A percentile compares a stretch with the other conserved stretches of the same genome.
Conservation (phyloP, 2,888 invertebrate genomes). For the Stenichneumon culpator region DNA sequence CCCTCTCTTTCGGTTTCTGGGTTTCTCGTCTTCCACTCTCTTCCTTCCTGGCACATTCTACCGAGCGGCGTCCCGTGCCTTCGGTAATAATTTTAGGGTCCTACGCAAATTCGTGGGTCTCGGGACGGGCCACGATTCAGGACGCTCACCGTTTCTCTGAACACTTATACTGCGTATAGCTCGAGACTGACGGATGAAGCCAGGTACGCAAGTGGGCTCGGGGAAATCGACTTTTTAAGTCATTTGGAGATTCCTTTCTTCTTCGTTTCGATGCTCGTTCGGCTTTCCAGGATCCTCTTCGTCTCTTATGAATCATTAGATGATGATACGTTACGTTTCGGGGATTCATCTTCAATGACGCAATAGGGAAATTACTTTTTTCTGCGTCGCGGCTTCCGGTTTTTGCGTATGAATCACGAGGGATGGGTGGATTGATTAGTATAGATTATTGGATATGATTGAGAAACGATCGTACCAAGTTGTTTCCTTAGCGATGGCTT, state of each 20-base stretch:
- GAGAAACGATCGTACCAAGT: too few species aligned
- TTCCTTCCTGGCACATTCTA: constrained; percentile 26
- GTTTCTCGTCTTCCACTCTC: constrained; percentile 40
- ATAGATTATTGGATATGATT: neutral
- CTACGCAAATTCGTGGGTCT: constrained; percentile 74
- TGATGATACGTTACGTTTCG: too few species aligned
- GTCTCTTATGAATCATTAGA: neutral
- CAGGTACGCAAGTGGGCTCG: constrained; percentile 52
- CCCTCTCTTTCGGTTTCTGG: constrained; percentile 51
- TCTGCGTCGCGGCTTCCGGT: too few species aligned
- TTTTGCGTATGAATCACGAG: too few species aligned
- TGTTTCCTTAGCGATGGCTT: neutral
- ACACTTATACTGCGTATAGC: neutral
- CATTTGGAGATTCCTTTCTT: constrained; percentile 10
- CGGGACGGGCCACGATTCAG: constrained; percentile 29
- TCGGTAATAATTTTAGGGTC: constrained; percentile 69
- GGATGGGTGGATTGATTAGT: neutral
- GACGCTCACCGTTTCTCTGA: constrained; percentile 52
- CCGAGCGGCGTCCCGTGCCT: constrained; percentile 30
- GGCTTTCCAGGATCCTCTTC: neutral
- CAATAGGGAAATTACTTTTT: too few species aligned
- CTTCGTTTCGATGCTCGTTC: neutral
- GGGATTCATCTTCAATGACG: too few species aligned
- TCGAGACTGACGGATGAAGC: constrained; percentile 12
- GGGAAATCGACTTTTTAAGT: constrained; percentile 28